Evolutionary conservation across 2,797 vertebrate genomes (phyloP), one percentile per base, ranked within the genome.

Genomic region (Melanotaenia nigrans): DNA sequence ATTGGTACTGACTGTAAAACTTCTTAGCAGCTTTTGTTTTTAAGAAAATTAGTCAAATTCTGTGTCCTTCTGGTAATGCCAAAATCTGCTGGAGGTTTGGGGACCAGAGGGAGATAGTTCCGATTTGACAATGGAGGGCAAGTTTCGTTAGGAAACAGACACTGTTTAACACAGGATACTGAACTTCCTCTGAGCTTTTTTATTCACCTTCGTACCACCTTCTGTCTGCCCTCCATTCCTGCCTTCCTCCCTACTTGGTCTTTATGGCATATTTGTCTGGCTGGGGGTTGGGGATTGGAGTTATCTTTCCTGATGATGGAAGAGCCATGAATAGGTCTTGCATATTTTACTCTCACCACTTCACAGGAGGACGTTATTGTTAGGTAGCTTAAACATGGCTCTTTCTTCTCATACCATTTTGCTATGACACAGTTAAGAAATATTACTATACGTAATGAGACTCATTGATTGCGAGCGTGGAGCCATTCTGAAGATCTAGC

Each of bases 111-210:
- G 78, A 92, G 85, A 87, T 90, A 69, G 58, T 62, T 88, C 73
- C 25, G 6, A 65, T 82, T 82, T 84, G 83, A 93, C 90, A 84
- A 92, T 91, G 73, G 90, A 81, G 78, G 28, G 36, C 86, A 65
- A 79, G 85, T 71, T 90, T 90, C 83, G 76, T 82, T 82, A 92
- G 93, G 94, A 95, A 95, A 92, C 84, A 71, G 88, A 85, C 72
- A 71, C 55, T 57, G 87, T 92, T 92, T 86, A 90, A 82, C 85
- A 92, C 93, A 93, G 94, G 94, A 95, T 93, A 92, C 82, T 77
- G 65, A 85, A 90, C 87, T 94, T 95, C 95, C 94, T 91, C 80
- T 82, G 42, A 40, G 42, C 61, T 84, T 87, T 87, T 90, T 89
- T 85, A 75, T 69, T 38, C 35, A 36, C 78, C 75, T 81, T 81